Evolutionary conservation across 2,888 invertebrate species (phyloP), one percentile per base, ranked within the genome.

Genomic region (Synanthedon tipuliformis): DNA sequence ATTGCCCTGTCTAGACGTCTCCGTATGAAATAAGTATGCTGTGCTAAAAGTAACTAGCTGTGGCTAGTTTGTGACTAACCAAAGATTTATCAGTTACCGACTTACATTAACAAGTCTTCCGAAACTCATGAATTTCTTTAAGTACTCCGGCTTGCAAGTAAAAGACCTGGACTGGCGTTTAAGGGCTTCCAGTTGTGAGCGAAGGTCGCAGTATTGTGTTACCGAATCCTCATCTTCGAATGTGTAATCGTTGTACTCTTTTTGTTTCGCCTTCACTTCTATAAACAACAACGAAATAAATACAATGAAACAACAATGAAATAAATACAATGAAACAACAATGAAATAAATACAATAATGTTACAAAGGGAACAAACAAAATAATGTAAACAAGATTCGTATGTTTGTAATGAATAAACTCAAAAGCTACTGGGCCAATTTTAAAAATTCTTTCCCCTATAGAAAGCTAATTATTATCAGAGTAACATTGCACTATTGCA

Each of bases 111-210:
- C 90, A 65, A 99, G 88, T 66, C 99, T 89, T 1, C 99, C 99
- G 0, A 97, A 95, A 74, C 98, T 96, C 55, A 99, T 82, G 84
- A 98, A 99, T 0, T 98, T 98, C 58, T 97, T 90, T 34, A 99
- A 81, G 78, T 97, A 94, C 71, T 95, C 91, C 0, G 98, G 95
- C 67, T 92, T 92, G 0, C 95, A 95, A 58, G 98, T 89, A 76
- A 91, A 96, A 0, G 88, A 83, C 40, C 94, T 89, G 78, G 96
- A 95, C 69, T 95, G 92, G 48, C 89, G 87, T 10, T 92, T 92
- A 40, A 97, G 86, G 16, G 89, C 73, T 51, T 94, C 92, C 52
- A 98, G 83, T 76, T 97, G 95, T 53, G 94, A 90, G 45, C 96
- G 88, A 58, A 98, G 93, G 64, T 91, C 92, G 82, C 95, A 95